These are phyloP conservation scores for Myotis yumanensis DNA, from an alignment of 2,113 vertebrate genomes.

Conservation along the genomic window DNA sequence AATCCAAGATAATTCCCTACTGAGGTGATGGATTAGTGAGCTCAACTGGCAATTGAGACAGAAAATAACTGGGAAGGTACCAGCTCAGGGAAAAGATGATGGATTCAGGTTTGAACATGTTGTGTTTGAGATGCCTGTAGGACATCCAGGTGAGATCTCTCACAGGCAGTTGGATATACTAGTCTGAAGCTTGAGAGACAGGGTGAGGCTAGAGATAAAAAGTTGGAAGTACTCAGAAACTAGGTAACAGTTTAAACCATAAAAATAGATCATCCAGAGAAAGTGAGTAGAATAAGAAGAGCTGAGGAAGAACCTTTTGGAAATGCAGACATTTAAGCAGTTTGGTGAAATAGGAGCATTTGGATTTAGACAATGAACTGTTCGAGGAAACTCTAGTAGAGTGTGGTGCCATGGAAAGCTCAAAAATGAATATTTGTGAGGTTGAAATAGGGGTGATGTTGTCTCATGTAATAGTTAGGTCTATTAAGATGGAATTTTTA, in stretches of 20 bases:
- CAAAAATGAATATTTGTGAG: neutral
- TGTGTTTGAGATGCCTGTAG: slow-evolving; percentile 32
- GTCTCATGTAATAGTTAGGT: neutral
- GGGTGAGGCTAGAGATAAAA: slow-evolving; percentile 27
- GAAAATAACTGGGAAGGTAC: neutral
- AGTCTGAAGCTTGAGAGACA: neutral
- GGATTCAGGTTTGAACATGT: slow-evolving; percentile 43
- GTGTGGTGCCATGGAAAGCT: neutral
- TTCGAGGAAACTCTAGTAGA: neutral
- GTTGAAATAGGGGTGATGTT: neutral
- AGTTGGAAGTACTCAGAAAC: slow-evolving; percentile 5
- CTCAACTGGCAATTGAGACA: neutral
- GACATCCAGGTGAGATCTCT: slow-evolving; percentile 41
- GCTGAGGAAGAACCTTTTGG: neutral
- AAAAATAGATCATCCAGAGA: slow-evolving; percentile 27
- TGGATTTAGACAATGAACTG: neutral
- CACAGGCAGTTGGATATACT: neutral
- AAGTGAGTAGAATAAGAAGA: neutral
- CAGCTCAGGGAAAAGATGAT: neutral
- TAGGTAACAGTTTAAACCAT: neutral
- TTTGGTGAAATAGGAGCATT: neutral
- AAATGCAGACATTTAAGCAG: neutral
- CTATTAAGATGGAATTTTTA: neutral
- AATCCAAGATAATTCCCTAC: slow-evolving; percentile 22
- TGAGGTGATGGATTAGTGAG: neutral